Evolutionary conservation across 2,888 invertebrate genomes (phyloP), one percentile per base, ranked within the genome.

Genomic region (Pterostichus madidus): DNA sequence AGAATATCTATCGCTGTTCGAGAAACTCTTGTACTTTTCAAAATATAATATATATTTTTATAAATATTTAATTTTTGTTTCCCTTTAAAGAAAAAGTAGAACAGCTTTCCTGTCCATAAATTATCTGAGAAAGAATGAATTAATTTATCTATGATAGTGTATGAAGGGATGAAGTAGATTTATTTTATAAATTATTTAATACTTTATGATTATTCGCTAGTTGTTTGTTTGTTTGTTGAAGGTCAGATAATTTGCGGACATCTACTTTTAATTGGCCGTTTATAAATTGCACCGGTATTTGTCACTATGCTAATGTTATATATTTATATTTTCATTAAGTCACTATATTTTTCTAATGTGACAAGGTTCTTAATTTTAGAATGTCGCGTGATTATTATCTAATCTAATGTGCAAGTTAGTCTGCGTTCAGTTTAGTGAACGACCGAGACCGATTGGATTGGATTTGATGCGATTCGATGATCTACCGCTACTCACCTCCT

Each of bases 241-340:
- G 46, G 64, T 77, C 76, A 83, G 83, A 83, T 83, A 83, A 83
- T 83, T 83, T 83, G 64, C 83, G 83, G 83, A 83, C 81, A 75
- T 61, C 76, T 80, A 81, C 39, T 39, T 56, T 83, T 76, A 83
- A 83, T 83, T 83, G 83, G 83, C 83, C 83, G 77, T 83, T 83
- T 83, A 83, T 77, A 83, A 83, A 83, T 83, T 83, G 83, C 83
- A 83, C 83, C 83, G 83, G 83, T 83, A 83, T 83, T 77, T 83
- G 77, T 83, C 77, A 77, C 77, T 81, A 81, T 75, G 53, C 81
- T 81, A 81, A 81, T 81, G 75, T 81, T 75, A 81, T 81, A 81
- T 80, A 76, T 82, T 59, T 81, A 17, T 81, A 73, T 80, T 71
- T 39, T 77, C 53, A 77, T 77, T 76, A 64, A 83, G 77, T 83